phyloP scores from a whole-genome alignment of 2,888 invertebrate species.

The Graphium colonna region DNA sequence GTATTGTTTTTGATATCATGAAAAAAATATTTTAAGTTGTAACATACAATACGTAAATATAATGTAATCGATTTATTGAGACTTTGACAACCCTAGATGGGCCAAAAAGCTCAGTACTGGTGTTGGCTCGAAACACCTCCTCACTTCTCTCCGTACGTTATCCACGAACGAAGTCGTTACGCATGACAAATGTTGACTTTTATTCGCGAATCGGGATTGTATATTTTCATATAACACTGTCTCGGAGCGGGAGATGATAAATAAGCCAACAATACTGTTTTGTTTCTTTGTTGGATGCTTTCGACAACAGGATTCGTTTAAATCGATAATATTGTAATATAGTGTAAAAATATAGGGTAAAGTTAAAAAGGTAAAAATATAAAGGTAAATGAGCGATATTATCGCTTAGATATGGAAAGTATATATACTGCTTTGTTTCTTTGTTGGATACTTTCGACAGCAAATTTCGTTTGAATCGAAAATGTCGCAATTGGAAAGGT shows the following conservation, averaged over 20 bases:
- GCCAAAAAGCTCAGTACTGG: conserved; percentile 47
- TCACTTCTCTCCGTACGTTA: conserved; percentile 24
- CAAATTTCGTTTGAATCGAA: too few species aligned
- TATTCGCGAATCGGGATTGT: conserved; percentile 29
- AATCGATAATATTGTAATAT: too few species aligned
- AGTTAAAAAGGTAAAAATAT: too few species aligned
- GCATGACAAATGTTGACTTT: conserved; percentile 35
- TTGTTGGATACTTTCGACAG: not conserved
- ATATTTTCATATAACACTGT: conserved; percentile 28
- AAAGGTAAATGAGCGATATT: too few species aligned
- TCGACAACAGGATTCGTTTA: not conserved
- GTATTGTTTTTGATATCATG: too few species aligned
- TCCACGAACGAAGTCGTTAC: conserved; percentile 23
- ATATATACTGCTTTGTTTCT: not conserved
- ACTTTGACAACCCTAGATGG: conserved; percentile 10
- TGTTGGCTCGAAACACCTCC: conserved; percentile 42
- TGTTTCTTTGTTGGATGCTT: not conserved
- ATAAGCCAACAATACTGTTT: not conserved
- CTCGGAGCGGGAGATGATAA: conserved; percentile 20
- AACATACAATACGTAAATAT: too few species aligned
- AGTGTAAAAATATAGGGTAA: too few species aligned
- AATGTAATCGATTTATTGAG: too few species aligned
- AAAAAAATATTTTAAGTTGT: too few species aligned
- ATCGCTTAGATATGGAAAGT: too few species aligned
- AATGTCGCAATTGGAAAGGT: too few species aligned